Percentiles rank a stretch among this genome's conserved stretches.
These are phyloP conservation scores for Sparus aurata DNA, from an alignment of 2,797 vertebrate genomes.

Conservation along the genomic window DNA sequence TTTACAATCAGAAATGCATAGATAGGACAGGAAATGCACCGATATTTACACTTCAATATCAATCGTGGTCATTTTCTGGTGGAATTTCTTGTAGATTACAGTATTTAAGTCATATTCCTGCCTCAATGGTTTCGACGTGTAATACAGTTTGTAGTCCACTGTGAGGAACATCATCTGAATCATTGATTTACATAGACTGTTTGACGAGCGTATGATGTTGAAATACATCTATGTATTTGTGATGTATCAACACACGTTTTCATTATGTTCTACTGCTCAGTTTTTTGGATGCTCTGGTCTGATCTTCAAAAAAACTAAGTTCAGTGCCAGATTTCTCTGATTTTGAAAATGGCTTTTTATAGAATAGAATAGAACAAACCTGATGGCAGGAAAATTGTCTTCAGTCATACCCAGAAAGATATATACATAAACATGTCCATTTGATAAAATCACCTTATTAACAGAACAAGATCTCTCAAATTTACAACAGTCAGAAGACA, in stretches of 20 bases:
- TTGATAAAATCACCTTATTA: no score
- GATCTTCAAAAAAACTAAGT: neutral
- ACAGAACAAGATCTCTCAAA: no score
- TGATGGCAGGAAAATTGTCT: no score
- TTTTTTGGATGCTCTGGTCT: no score
- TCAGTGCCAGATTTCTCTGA: neutral
- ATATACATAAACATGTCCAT: no score
- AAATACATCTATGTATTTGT: neutral
- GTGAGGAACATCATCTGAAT: neutral
- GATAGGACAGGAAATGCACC: accelerated
- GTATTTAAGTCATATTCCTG: neutral
- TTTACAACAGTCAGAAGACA: neutral
- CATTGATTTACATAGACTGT: neutral
- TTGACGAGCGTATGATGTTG: neutral
- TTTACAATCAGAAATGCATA: neutral
- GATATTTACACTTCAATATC: neutral
- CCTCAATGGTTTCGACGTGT: neutral
- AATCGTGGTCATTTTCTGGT: neutral
- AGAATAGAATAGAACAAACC: no score
- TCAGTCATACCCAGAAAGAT: no score
- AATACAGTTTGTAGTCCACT: neutral
- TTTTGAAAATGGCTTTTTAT: neutral
- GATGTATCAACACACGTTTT: neutral
- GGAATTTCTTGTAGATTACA: neutral
- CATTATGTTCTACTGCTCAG: neutral